A percentile compares a stretch with the other conserved stretches of the same genome.
phyloP scores from a whole-genome alignment of 1,140 invertebrate species.

The Euwallacea fornicatus region DNA sequence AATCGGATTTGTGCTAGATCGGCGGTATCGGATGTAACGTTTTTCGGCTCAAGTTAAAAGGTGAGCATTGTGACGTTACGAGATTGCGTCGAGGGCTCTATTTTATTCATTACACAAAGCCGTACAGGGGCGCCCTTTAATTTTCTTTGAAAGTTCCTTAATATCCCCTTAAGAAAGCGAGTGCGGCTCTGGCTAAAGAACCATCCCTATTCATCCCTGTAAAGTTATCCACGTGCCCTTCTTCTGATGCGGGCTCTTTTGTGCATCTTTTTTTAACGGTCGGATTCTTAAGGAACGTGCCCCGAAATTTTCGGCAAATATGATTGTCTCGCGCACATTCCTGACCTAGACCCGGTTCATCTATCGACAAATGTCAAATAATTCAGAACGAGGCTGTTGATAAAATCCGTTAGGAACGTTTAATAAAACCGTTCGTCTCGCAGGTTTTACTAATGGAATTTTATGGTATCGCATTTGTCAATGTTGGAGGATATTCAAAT shows the following conservation, averaged over 20 bases:
- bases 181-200: too few relatives aligned
- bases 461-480: slow-evolving; percentile 1
- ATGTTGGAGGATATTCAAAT: neutral
- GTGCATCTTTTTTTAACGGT: too few relatives aligned
- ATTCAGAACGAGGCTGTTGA: too few relatives aligned
- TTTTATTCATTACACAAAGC: neutral
- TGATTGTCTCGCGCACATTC: too few relatives aligned
- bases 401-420: neutral
- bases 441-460: slow-evolving; percentile 2
- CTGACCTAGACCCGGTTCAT: too few relatives aligned
- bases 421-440: neutral
- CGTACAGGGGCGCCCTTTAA: neutral
- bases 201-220: too few relatives aligned
- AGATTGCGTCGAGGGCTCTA: slow-evolving; percentile 10
- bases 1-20: slow-evolving; percentile 9
- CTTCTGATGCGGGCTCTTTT: too few relatives aligned
- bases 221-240: too few relatives aligned
- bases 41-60: slow-evolving; percentile 13
- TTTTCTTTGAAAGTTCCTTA: neutral
- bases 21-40: slow-evolving; percentile 7
- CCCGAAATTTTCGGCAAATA: too few relatives aligned
- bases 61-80: slow-evolving; percentile 3
- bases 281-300: too few relatives aligned
- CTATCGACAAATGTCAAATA: too few relatives aligned
- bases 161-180: too few relatives aligned